Percentiles rank a stretch among this genome's conserved stretches.
Evolutionary conservation across 1,140 invertebrate species (phyloP).

Genomic region (Luehdorfia chinensis): DNA sequence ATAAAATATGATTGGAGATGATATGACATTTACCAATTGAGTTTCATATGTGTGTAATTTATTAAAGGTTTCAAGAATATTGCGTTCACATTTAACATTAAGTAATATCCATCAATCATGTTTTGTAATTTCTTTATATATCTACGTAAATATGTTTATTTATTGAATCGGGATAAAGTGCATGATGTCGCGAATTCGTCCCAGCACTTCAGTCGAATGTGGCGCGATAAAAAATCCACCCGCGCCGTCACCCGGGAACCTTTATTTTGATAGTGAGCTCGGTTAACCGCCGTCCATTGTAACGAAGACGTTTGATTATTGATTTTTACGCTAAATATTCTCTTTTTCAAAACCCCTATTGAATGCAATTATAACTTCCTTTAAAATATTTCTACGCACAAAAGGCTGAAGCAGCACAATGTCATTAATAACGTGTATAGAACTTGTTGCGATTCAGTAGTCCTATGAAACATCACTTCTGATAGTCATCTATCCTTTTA

Average conservation of each 20-base stretch:
- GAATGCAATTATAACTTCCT: conserved; percentile 63
- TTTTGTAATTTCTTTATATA: too few species aligned
- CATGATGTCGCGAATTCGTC: conserved; percentile 40
- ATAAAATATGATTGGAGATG: too few species aligned
- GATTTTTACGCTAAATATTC: conserved; percentile 75
- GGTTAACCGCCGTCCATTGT: conserved; percentile 66
- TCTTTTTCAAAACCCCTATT: conserved; percentile 59
- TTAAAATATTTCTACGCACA: conserved; percentile 54
- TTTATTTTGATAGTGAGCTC: conserved; percentile 69
- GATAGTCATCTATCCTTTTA: conserved; percentile 14
- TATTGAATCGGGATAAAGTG: background rate
- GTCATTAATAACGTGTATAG: conserved; percentile 70
- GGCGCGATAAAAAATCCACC: conserved; percentile 66
- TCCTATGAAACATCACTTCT: conserved; percentile 33
- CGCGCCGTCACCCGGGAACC: conserved; percentile 59
- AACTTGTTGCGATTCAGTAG: conserved; percentile 58
- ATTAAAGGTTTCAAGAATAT: too few species aligned
- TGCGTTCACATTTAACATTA: too few species aligned
- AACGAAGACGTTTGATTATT: conserved; percentile 62
- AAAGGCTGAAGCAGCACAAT: conserved; percentile 49
- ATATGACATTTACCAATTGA: too few species aligned
- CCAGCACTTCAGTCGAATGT: conserved; percentile 52
- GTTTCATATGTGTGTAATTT: too few species aligned
- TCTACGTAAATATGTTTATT: background rate
- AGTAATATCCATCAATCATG: too few species aligned